phyloP scores from a whole-genome alignment of 1,140 invertebrate genomes.

The Ostrea edulis region DNA sequence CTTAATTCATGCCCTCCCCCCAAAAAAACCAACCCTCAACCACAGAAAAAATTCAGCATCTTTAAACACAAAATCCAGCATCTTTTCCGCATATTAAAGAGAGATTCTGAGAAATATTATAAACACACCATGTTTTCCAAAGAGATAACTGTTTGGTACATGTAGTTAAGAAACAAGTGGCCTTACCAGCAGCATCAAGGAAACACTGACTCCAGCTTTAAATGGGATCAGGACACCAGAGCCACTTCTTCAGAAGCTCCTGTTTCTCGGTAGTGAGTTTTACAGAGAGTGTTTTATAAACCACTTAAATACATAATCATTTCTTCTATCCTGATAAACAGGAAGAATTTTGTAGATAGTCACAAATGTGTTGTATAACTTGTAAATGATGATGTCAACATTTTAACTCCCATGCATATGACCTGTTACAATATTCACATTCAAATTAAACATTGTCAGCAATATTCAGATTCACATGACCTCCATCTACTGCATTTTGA shows the following conservation, averaged over 20 bases:
- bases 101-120: neutral
- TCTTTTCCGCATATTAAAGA: neutral
- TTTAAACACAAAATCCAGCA: neutral
- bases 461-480: no score
- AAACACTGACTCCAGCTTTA: neutral
- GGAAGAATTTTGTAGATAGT: neutral
- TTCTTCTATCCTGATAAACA: conserved; percentile 8
- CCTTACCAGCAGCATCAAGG: neutral
- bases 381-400: no score
- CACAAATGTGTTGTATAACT: no score
- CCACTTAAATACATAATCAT: neutral
- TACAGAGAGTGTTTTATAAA: neutral
- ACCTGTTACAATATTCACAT: no score
- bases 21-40: no score
- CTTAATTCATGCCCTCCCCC: no score
- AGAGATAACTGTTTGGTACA: neutral
- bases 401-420: no score
- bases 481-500: no score
- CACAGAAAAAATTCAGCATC: no score
- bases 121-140: neutral
- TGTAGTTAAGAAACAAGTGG: neutral
- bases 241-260: neutral
- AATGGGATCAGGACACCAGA: neutral
- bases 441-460: no score
- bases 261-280: neutral